Base-by-base conservation (phyloP, 2,888 invertebrate species). In the Augiades crinisus region DNA sequence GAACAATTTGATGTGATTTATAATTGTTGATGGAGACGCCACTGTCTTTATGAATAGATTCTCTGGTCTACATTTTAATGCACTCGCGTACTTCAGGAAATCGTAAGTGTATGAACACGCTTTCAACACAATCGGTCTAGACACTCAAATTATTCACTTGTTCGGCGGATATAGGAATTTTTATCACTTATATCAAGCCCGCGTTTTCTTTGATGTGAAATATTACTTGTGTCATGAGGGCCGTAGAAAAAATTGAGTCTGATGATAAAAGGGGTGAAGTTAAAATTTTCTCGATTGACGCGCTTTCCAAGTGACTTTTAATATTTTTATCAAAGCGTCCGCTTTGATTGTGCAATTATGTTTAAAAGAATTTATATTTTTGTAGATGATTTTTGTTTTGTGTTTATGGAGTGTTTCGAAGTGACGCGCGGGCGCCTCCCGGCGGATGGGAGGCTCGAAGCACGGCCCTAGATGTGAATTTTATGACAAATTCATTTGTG, bases 41-140 rank as follows among this genome's bases (percentile, higher is more conserved):
- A 62, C 63, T 56, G 63, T 60, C 65, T 62, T 62, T 63, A 62
- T 59, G 65, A 61, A 62, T 58, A 58, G 58, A 53, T 53, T 60
- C 61, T 60, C 59, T 65, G 67, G 56, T 64, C 67, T 58, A 67
- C 67, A 67, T 67, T 67, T 67, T 60, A 67, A 67, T 66, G 67
- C 61, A 60, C 62, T 64, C 61, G 63, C 61, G 63, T 60, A 57
- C 60, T 62, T 59, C 58, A 56, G 58, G 57, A 61, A 63, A 61
- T 64, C 57, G 58, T 53, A 61, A 51, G 51, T 51, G 51, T 52
- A 52, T 44, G 31, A 38, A 38, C 7, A 45, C 44, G 45, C 44
- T 52, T 51, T 52, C 45, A 52, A 19, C 45, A 16, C 44, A 45
- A 52, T 52, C 45, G 51, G 51, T 45, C 44, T 45, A 45, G 33